Evolutionary conservation across 2,797 vertebrate species (phyloP).

Genomic region (Artibeus lituratus): DNA sequence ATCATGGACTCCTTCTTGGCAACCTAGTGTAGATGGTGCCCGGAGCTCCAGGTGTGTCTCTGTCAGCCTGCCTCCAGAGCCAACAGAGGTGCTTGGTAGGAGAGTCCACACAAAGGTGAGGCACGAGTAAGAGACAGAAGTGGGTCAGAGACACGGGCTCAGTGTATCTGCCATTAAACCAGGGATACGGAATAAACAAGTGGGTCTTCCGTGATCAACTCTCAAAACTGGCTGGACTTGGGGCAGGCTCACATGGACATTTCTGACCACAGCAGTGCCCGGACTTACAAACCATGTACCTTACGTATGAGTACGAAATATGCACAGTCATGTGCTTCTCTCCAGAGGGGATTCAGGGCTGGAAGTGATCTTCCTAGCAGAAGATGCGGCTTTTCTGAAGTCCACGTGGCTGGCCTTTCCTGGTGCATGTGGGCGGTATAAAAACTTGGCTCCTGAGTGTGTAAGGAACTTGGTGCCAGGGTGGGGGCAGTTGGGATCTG

Average conservation of each 20-base stretch:
- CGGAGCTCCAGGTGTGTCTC: not conserved
- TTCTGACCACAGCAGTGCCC: no score
- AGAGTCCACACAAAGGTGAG: not conserved
- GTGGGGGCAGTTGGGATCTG: not conserved
- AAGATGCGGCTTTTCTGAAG: not conserved
- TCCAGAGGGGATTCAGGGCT: not conserved
- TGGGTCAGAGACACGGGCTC: not conserved
- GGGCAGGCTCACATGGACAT: not conserved
- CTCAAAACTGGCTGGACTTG: not conserved
- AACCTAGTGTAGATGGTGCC: not conserved
- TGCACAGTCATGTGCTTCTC: rapidly evolving
- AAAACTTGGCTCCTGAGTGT: not conserved
- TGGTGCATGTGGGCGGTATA: not conserved
- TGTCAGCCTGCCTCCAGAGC: not conserved
- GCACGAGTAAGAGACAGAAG: not conserved
- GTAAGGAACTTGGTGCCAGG: not conserved
- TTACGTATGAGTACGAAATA: rapidly evolving
- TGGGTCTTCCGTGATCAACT: not conserved
- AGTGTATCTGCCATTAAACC: not conserved
- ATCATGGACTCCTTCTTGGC: not conserved
- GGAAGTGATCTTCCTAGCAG: not conserved
- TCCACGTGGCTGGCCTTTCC: not conserved
- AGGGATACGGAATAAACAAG: not conserved
- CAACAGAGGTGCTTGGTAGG: not conserved
- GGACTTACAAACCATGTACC: rapidly evolving